phyloP scores from a whole-genome alignment of 2,888 invertebrate genomes.

The Tineola bisselliella region DNA sequence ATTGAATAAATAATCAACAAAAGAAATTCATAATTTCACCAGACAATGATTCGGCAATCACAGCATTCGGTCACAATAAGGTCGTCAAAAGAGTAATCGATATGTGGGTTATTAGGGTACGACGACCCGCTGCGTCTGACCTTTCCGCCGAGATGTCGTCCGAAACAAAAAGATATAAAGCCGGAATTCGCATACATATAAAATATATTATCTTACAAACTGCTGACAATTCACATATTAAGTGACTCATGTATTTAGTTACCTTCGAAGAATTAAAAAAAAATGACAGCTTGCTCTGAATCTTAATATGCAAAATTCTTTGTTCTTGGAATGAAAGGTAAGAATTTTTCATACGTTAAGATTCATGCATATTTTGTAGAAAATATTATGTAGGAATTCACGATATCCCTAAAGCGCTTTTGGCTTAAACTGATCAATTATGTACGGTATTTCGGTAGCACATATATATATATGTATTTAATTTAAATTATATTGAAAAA shows the following conservation, averaged over 20 bases:
- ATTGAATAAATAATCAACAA: not conserved
- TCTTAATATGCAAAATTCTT: not conserved
- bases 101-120: conserved; percentile 13
- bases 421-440: not conserved
- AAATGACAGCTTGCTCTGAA: conserved; percentile 4
- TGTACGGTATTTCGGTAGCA: conserved; percentile 3
- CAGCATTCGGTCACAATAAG: conserved; percentile 8
- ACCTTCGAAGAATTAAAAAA: conserved; percentile 2
- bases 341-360: not conserved
- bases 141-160: conserved; percentile 23
- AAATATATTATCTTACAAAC: not conserved
- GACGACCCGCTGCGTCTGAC: conserved; percentile 27
- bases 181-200: conserved; percentile 2
- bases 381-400: not conserved
- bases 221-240: not conserved
- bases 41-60: conserved; percentile 7
- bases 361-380: not conserved
- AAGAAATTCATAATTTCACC: conserved; percentile 10
- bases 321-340: conserved; percentile 3
- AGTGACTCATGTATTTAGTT: conserved; percentile 4
- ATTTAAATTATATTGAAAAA: not conserved
- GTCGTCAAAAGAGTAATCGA: not conserved
- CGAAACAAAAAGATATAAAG: conserved; percentile 1
- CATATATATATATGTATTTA: not conserved
- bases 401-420: not conserved